A percentile compares a stretch with the other conserved stretches of the same genome.
Evolutionary conservation across 2,888 invertebrate species (phyloP).

Genomic region (Lycophotia porphyrea): DNA sequence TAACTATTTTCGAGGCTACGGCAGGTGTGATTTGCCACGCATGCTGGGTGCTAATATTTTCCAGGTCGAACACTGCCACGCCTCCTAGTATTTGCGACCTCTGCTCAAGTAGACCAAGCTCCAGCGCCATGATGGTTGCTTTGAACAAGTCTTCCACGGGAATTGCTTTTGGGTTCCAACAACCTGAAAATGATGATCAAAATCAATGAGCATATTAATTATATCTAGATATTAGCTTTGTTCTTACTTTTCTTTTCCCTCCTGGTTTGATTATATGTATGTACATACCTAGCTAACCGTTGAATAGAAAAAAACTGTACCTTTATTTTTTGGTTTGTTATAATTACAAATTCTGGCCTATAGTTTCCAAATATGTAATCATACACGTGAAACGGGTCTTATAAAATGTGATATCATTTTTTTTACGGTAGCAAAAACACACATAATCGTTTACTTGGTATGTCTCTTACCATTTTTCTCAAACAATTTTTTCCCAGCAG

Average conservation of each 20-base stretch:
- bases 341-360: background rate
- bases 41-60: constrained; percentile 92
- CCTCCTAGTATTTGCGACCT: constrained; percentile 94
- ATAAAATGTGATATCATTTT: too few relatives aligned
- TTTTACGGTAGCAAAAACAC: background rate
- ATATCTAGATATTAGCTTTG: background rate
- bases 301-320: background rate
- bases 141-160: constrained; percentile 93
- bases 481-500: background rate
- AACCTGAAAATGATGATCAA: constrained; percentile 86
- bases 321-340: background rate
- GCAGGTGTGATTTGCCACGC: constrained; percentile 93
- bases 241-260: background rate
- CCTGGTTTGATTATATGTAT: background rate
- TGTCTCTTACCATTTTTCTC: background rate
- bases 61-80: constrained; percentile 93
- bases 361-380: background rate
- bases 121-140: constrained; percentile 92
- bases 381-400: background rate
- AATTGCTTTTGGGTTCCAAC: constrained; percentile 93
- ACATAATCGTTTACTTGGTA: background rate
- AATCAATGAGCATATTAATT: background rate
- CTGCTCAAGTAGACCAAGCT: constrained; percentile 94
- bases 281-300: background rate
- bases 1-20: constrained; percentile 92